Evolutionary conservation across 1,140 invertebrate genomes (phyloP).

Genomic region (Diabrotica undecimpunctata): DNA sequence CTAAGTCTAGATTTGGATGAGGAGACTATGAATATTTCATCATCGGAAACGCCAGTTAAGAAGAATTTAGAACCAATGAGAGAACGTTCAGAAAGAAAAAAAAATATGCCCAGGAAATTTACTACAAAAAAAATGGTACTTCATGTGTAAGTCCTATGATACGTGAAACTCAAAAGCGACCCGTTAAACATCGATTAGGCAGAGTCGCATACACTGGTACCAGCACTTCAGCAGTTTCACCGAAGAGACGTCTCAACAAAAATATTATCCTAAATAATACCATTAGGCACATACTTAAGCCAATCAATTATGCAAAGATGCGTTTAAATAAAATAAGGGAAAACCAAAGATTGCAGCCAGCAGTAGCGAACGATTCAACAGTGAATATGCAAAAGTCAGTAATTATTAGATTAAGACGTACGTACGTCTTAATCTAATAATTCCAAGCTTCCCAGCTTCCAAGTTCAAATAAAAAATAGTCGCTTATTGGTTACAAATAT

Average conservation of each 20-base stretch:
- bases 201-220: conserved; percentile 12
- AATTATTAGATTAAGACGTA: too few species aligned
- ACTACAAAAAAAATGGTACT: conserved; percentile 9
- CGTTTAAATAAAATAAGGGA: neutral
- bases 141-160: conserved; percentile 1
- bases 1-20: too few species aligned
- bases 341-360: neutral
- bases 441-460: too few species aligned
- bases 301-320: neutral
- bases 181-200: conserved; percentile 14
- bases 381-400: too few species aligned
- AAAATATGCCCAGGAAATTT: conserved; percentile 7
- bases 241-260: conserved; percentile 5
- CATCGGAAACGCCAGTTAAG: too few species aligned
- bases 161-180: conserved; percentile 5
- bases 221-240: conserved; percentile 9
- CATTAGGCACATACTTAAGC: neutral
- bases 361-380: too few species aligned
- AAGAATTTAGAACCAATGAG: conserved; percentile 18
- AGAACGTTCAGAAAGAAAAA: conserved; percentile 10
- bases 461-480: too few species aligned
- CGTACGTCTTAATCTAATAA: too few species aligned
- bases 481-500: too few species aligned
- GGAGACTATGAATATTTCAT: too few species aligned
- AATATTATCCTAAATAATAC: neutral